Evolutionary conservation across 2,888 invertebrate genomes (phyloP).

Genomic region (Agrochola litura): DNA sequence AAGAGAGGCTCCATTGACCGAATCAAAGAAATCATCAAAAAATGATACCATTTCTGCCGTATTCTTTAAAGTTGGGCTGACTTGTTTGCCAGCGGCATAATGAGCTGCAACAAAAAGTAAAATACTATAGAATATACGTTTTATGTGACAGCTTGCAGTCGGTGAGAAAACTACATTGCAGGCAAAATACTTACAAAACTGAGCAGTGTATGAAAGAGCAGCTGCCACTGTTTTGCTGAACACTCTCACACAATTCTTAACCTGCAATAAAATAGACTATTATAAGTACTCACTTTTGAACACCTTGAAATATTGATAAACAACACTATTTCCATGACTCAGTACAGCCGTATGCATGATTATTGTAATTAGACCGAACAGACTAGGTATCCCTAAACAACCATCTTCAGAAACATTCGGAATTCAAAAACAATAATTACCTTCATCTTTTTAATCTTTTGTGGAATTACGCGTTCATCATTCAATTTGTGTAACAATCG

Average conservation of each 20-base stretch:
- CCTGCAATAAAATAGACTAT: not conserved
- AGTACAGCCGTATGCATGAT: too few species aligned
- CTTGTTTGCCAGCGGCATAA: not conserved
- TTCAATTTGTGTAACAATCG: not conserved
- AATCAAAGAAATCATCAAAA: not conserved
- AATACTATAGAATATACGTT: not conserved
- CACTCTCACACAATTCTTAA: not conserved
- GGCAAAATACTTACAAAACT: not conserved
- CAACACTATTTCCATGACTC: not conserved
- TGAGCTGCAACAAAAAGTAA: not conserved
- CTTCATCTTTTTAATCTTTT: not conserved
- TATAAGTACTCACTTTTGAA: not conserved
- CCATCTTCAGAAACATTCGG: too few species aligned
- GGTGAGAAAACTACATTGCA: not conserved
- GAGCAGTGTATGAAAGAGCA: not conserved
- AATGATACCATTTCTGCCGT: not conserved
- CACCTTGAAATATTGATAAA: not conserved
- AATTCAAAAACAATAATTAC: too few species aligned
- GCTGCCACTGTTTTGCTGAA: not conserved
- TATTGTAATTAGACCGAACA: too few species aligned
- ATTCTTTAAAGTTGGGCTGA: not conserved
- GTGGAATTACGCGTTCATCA: not conserved
- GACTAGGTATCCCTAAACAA: too few species aligned
- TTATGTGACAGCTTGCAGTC: not conserved
- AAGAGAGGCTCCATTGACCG: not conserved